Evolutionary conservation across 2,113 vertebrate genomes (phyloP).

Genomic region (Marmota flaviventris): DNA sequence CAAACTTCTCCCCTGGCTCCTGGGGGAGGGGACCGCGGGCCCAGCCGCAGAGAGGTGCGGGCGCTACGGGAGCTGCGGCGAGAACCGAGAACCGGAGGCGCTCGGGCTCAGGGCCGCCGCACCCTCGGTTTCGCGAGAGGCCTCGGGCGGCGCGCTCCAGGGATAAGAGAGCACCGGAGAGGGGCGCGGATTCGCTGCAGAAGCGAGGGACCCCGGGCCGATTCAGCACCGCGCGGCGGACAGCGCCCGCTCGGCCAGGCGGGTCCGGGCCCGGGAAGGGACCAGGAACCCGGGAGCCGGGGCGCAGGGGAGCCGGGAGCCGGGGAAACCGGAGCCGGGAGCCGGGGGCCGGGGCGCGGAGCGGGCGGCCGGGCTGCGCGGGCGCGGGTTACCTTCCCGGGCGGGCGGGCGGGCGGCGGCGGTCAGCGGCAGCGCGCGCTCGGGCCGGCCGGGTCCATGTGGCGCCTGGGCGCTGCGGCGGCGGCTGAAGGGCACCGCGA

Average conservation of each 20-base stretch:
- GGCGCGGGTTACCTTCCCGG: slow-evolving; percentile 29
- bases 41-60: background rate
- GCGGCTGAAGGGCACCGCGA: slow-evolving; percentile 80
- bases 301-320: background rate
- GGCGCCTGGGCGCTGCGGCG: slow-evolving; percentile 68
- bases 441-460: slow-evolving; percentile 73
- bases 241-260: slow-evolving; percentile 56
- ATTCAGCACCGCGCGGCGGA: slow-evolving; percentile 76
- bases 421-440: slow-evolving; percentile 70
- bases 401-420: background rate
- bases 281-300: background rate
- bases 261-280: too few relatives aligned
- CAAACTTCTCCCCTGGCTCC: slow-evolving; percentile 73
- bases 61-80: background rate
- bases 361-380: background rate
- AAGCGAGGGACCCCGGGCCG: background rate
- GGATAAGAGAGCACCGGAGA: background rate
- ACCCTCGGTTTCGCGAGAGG: slow-evolving; percentile 1
- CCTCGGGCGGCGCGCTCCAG: background rate
- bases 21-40: background rate
- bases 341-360: background rate
- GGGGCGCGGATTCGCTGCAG: background rate
- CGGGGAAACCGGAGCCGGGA: background rate
- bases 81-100: background rate
- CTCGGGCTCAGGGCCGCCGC: background rate